Percentiles rank a stretch among this genome's conserved stretches.
Conservation (phyloP, 2,113 vertebrate genomes). For the Onychorhynchus coronatus region DNA sequence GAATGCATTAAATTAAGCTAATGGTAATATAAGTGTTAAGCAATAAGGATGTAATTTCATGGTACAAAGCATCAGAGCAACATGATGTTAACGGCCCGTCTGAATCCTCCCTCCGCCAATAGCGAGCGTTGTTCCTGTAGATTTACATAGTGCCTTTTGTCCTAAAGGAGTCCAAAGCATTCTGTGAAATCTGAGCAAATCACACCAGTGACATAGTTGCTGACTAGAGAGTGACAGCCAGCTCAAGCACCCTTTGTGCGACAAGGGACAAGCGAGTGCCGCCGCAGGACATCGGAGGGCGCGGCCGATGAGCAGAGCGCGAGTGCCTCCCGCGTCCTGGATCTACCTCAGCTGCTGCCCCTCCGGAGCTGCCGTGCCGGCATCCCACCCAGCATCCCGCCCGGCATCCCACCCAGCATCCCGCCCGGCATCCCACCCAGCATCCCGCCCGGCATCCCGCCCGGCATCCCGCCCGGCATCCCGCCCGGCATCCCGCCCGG, state of each 20-base stretch:
- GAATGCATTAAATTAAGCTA: neutral
- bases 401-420: neutral
- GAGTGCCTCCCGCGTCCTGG: neutral
- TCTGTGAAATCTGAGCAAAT: neutral
- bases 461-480: neutral
- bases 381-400: neutral
- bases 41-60: constrained; percentile 21
- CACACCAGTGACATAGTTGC: neutral
- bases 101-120: neutral
- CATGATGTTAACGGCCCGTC: neutral
- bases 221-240: neutral
- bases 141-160: constrained; percentile 46
- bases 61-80: neutral
- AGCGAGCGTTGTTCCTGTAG: constrained; percentile 24
- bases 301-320: neutral
- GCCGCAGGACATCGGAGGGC: neutral
- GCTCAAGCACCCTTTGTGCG: neutral
- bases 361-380: neutral
- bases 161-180: constrained; percentile 47
- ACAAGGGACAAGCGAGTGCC: neutral
- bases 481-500: neutral
- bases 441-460: neutral
- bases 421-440: neutral
- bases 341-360: constrained; percentile 56
- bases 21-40: neutral